Evolutionary conservation across 2,888 invertebrate genomes (phyloP), one percentile per base, ranked within the genome.

Genomic region (Drosophila borborema): DNA sequence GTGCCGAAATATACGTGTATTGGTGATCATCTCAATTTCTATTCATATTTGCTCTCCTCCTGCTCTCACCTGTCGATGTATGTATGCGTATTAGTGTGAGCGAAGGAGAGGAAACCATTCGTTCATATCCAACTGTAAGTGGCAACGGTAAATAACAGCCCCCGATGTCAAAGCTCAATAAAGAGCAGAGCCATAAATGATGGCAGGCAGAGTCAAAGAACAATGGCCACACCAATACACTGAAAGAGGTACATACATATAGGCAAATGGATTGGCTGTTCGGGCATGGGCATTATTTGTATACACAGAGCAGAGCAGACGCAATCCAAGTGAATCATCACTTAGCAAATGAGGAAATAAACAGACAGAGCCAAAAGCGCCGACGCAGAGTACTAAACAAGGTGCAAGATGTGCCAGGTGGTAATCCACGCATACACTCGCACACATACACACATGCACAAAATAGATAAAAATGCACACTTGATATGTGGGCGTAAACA

Each of bases 321-420:
- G 61, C 56, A 74, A 77, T 77, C 86, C 77, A 83, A 82, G 84
- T 84, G 83, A 83, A 83, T 84, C 83, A 84, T 86, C 83, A 75
- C 74, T 83, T 88, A 73, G 77, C 60, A 61, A 75, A 81, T 71
- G 65, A 82, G 80, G 75, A 86, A 82, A 73, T 64, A 60, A 61
- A 31, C 45, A 62, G 48, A 41, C 45, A 66, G 64, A 69, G 63
- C 59, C 46, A 58, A 62, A 71, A 60, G 77, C 61, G 69, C 69
- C 79, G 80, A 72, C 65, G 68, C 73, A 82, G 38, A 63, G 63
- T 31, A 64, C 64, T 79, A 46, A 78, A 43, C 46, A 48, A 31
- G 59, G 36, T 48, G 20, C 31, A 36, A 43, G 23, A 56, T 34
- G 23, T 20, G 38, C 66, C 76, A 75, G 80, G 56, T 80, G 63